phyloP scores from a whole-genome alignment of 2,797 vertebrate genomes.

The Hirundo rustica region DNA sequence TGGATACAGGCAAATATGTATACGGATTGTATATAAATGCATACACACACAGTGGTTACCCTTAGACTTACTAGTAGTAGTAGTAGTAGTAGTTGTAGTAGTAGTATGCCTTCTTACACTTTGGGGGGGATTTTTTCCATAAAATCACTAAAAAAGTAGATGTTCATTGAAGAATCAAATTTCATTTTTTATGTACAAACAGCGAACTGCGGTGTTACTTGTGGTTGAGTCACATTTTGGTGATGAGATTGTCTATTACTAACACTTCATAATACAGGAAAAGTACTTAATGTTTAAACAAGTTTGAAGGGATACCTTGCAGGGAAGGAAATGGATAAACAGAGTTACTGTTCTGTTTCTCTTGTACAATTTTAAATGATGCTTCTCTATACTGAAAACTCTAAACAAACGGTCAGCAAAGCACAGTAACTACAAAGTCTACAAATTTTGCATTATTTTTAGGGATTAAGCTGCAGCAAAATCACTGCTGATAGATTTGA shows the following conservation, averaged over 20 bases:
- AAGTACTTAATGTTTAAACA: neutral
- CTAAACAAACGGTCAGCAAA: neutral
- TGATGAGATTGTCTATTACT: neutral
- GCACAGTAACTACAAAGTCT: neutral
- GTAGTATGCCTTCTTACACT: slow-evolving; percentile 33
- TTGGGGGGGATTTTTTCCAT: neutral
- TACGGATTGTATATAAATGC: slow-evolving; percentile 41
- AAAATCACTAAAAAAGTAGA: slow-evolving; percentile 37
- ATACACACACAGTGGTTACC: slow-evolving; percentile 7
- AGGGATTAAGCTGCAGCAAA: neutral
- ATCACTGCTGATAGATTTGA: neutral
- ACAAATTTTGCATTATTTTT: neutral
- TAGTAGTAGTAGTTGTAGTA: neutral
- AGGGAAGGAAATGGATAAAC: neutral
- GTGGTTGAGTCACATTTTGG: slow-evolving; percentile 30
- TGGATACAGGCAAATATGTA: neutral
- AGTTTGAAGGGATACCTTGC: neutral
- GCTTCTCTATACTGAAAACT: neutral
- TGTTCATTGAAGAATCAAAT: neutral
- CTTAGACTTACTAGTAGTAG: neutral
- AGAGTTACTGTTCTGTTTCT: neutral
- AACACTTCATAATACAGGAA: neutral
- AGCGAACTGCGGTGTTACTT: neutral
- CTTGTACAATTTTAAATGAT: neutral
- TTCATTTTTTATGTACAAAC: neutral